Conservation (phyloP, 2,797 vertebrate species). For the Crocidura indochinensis region DNA sequence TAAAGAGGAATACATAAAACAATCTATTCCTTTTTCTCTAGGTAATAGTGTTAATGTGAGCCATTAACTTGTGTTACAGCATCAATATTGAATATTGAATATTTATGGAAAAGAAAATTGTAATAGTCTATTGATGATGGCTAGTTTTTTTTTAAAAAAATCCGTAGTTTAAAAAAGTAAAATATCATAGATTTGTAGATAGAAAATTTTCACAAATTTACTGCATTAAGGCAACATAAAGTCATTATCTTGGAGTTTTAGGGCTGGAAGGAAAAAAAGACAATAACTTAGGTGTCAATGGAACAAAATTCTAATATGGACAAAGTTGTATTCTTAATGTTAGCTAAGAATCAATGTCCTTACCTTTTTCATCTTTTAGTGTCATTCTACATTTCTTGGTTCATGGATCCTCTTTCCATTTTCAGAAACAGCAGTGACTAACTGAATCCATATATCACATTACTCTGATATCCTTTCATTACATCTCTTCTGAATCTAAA, state of each 20-base stretch:
- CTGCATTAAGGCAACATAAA: background rate
- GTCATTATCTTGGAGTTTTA: slow-evolving; percentile 4
- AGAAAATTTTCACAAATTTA: background rate
- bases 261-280: background rate
- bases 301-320: slow-evolving; percentile 18
- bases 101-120: background rate
- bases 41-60: background rate
- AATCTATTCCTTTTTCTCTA: background rate
- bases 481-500: background rate
- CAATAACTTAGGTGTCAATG: background rate
- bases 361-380: background rate
- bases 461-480: background rate
- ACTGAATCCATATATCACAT: background rate
- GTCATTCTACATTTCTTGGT: background rate
- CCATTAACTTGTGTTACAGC: background rate
- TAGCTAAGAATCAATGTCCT: background rate
- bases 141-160: too few species aligned
- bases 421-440: background rate
- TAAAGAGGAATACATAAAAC: background rate
- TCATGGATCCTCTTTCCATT: background rate
- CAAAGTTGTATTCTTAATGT: background rate
- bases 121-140: background rate
- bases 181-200: too few species aligned
- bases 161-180: too few species aligned
- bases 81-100: background rate